Evolutionary conservation across 2,888 invertebrate genomes (phyloP), one percentile per base, ranked within the genome.

Genomic region (Aphidius colemani): DNA sequence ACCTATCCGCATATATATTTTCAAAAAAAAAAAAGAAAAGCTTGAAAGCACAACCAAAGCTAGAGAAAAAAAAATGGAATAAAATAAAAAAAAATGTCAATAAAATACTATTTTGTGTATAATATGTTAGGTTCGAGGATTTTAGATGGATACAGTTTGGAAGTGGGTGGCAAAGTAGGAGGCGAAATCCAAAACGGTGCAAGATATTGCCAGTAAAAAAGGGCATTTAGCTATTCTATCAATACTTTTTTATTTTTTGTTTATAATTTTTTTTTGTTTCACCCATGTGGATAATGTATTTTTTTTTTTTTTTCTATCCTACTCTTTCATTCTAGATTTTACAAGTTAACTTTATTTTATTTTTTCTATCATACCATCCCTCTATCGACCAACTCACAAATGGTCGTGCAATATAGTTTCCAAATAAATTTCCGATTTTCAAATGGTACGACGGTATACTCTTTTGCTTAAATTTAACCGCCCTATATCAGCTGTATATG

Each of bases 401-500:
- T 70, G 53, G 53, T 71, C 66, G 63, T 58, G 59, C 66, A 74
- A 76, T 76, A 80, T 76, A 80, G 80, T 80, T 80, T 80, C 79
- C 77, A 74, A 78, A 79, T 80, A 80, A 80, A 80, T 80, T 78
- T 79, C 77, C 78, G 78, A 78, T 77, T 76, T 78, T 77, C 78
- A 76, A 75, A 75, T 75, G 78, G 75, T 73, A 70, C 13, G 1
- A 18, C 74, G 75, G 65, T 46, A 67, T 69, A 75, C 75, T 74
- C 74, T 74, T 74, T 75, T 76, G 75, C 76, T 75, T 71, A 76
- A 77, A 80, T 80, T 80, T 80, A 75, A 72, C 75, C 72, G 72
- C 72, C 73, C 73, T 68, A 65, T 75, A 72, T 76, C 73, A 72
- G 74, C 70, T 69, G 46, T 70, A 72, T 56, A 63, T 63, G 58